Evolutionary conservation across 2,797 vertebrate species (phyloP).

Genomic region (Leucoraja ocellata): DNA sequence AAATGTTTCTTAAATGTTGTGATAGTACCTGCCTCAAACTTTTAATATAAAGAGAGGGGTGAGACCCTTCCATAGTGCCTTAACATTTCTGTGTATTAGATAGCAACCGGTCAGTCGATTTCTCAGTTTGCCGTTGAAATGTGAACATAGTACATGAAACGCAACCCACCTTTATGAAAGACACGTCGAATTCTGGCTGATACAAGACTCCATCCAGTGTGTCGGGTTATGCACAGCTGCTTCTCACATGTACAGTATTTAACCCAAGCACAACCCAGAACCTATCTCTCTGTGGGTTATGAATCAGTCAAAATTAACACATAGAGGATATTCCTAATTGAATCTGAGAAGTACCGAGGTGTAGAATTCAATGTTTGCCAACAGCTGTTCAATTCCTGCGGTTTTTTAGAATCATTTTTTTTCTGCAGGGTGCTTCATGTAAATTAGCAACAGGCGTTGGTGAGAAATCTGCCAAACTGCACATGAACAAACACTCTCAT

Average conservation of each 20-base stretch:
- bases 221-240: background rate
- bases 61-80: too few relatives aligned
- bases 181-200: background rate
- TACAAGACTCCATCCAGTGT: background rate
- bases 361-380: background rate
- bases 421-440: background rate
- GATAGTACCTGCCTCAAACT: too few relatives aligned
- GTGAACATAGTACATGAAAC: background rate
- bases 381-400: background rate
- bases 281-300: background rate
- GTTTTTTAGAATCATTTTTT: background rate
- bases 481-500: background rate
- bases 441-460: background rate
- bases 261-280: background rate
- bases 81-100: background rate
- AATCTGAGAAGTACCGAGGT: background rate
- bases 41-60: background rate
- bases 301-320: slow-evolving; percentile 23
- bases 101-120: background rate
- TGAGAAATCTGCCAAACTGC: background rate
- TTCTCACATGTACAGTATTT: background rate
- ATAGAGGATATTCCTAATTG: slow-evolving; percentile 8
- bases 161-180: background rate
- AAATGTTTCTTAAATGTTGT: too few relatives aligned
- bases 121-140: background rate